Evolutionary conservation across 1,140 invertebrate genomes (phyloP).

Genomic region (Aphis craccivora): DNA sequence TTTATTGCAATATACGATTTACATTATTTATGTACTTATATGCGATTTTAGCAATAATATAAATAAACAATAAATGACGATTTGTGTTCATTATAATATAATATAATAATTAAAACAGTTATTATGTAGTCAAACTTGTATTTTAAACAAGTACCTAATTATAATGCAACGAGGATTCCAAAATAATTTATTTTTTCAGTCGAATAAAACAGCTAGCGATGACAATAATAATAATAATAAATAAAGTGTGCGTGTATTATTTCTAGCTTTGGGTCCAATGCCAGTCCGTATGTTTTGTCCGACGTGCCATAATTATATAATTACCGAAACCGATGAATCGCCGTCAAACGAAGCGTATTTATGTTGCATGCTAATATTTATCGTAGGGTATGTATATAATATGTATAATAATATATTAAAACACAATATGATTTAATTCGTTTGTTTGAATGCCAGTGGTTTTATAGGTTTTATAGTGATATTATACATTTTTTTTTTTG

Average conservation of each 20-base stretch:
- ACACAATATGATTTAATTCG: neutral
- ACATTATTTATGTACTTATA: neutral
- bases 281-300: neutral
- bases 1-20: neutral
- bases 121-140: neutral
- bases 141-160: neutral
- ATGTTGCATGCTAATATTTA: conserved; percentile 14
- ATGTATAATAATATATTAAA: neutral
- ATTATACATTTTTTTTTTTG: neutral
- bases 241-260: neutral
- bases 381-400: neutral
- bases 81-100: neutral
- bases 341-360: neutral
- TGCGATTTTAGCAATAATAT: neutral
- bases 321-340: neutral
- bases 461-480: neutral
- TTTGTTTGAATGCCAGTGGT: neutral
- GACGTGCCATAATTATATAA: neutral
- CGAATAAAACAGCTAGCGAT: neutral
- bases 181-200: neutral
- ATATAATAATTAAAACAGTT: neutral
- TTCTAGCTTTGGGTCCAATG: neutral
- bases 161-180: neutral
- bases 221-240: neutral
- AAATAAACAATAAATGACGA: neutral